Percentiles rank a stretch among this genome's conserved stretches.
These are phyloP conservation scores for Octopus sinensis DNA, from an alignment of 1,140 invertebrate genomes.

Conservation along the genomic window DNA sequence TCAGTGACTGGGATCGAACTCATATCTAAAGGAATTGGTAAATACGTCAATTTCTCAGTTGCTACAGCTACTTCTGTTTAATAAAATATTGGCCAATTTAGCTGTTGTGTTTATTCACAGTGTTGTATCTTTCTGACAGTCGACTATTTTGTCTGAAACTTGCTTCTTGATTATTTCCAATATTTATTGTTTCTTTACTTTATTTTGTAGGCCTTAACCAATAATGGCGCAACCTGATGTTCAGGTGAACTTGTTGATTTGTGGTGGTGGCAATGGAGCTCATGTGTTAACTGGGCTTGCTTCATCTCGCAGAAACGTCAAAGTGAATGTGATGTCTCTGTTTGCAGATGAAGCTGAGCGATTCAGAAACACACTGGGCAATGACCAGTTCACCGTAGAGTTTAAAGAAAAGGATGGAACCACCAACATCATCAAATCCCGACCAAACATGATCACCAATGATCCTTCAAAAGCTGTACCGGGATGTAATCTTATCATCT, in stretches of 20 bases:
- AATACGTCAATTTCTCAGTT: no score
- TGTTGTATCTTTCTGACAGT: no score
- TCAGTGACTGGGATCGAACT: no score
- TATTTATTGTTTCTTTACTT: no score
- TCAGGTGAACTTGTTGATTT: constrained; percentile 43
- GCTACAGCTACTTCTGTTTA: no score
- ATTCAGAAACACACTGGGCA: constrained; percentile 36
- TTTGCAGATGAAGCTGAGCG: constrained; percentile 44
- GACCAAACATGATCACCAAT: constrained; percentile 36
- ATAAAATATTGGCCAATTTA: no score
- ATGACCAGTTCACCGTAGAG: constrained; percentile 30
- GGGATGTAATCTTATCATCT: constrained; percentile 37
- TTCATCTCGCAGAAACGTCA: constrained; percentile 31
- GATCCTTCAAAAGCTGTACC: constrained; percentile 32
- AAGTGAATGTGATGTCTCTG: constrained; percentile 39
- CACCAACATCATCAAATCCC: constrained; percentile 21
- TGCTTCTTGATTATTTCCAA: no score
- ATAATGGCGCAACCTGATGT: constrained; percentile 36
- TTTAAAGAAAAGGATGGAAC: constrained; percentile 32
- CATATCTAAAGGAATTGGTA: no score
- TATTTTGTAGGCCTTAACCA: constrained; percentile 31
- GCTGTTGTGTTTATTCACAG: no score
- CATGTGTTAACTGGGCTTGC: constrained; percentile 43
- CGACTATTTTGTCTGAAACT: no score
- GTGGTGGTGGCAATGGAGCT: constrained; percentile 45